Evolutionary conservation across 2,113 vertebrate genomes (phyloP).

Genomic region (Oxyura jamaicensis): DNA sequence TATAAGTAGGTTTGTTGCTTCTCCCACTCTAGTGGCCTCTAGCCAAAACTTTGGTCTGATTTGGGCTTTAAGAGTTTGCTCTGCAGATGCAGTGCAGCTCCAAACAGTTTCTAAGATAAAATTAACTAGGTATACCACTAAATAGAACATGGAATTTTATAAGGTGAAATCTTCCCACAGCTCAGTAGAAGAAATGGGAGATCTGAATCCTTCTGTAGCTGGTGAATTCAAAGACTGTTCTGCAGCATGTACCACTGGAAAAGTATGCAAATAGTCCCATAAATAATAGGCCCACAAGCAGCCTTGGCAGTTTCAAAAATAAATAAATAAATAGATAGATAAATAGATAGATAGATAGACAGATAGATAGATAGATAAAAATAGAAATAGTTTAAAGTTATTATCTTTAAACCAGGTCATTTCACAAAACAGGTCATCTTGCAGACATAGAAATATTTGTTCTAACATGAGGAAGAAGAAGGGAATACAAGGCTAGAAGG

Average conservation of each 20-base stretch:
- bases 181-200: neutral
- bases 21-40: neutral
- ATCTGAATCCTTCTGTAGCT: neutral
- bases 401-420: neutral
- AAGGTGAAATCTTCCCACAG: neutral
- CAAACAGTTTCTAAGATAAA: neutral
- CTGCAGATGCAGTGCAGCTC: neutral
- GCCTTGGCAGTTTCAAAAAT: neutral
- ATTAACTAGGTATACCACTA: neutral
- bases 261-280: neutral
- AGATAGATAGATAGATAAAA: too few species aligned
- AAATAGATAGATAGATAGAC: neutral
- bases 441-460: neutral
- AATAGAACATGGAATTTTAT: neutral
- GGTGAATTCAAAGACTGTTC: neutral
- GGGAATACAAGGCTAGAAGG: neutral
- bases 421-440: neutral
- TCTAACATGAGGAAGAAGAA: constrained; percentile 15
- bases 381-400: neutral
- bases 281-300: neutral
- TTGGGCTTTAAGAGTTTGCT: neutral
- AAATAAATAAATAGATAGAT: neutral
- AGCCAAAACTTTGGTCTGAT: neutral
- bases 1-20: constrained; percentile 46
- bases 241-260: neutral